phyloP scores from a whole-genome alignment of 2,797 vertebrate species.

The Anguilla anguilla region DNA sequence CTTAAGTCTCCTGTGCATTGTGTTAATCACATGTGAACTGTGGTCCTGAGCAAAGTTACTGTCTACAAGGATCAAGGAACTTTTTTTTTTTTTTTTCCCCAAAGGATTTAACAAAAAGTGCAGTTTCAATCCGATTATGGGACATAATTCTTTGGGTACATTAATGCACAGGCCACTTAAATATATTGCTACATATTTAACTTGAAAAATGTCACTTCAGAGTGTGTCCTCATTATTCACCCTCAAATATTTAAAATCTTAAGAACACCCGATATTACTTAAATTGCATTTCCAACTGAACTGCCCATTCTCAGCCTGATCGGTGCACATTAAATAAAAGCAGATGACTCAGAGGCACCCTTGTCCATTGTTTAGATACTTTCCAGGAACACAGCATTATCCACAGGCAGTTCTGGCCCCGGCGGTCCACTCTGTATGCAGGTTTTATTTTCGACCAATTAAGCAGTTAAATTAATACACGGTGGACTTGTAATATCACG shows the following conservation, averaged over 20 bases:
- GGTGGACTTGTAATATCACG: not conserved
- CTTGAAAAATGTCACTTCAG: not conserved
- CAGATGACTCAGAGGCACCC: not conserved
- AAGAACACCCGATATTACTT: not conserved
- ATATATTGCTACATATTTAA: not conserved
- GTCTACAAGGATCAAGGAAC: not conserved
- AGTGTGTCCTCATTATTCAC: not conserved
- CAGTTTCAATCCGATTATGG: not conserved
- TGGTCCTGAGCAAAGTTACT: not conserved
- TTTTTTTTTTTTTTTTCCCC: not conserved
- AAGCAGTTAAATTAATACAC: not conserved
- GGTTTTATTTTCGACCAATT: slow-evolving; percentile 3
- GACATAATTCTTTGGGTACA: not conserved
- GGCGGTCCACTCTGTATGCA: not conserved
- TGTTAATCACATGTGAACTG: not conserved
- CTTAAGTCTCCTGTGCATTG: not conserved
- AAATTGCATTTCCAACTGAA: not conserved
- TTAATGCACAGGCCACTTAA: not conserved
- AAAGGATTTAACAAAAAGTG: not conserved
- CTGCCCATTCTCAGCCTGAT: not conserved
- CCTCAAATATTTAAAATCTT: not conserved
- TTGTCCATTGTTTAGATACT: not conserved
- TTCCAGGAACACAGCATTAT: not conserved
- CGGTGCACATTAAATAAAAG: not conserved
- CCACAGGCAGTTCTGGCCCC: not conserved